Evolutionary conservation across 1,140 invertebrate species (phyloP), one percentile per base, ranked within the genome.

Genomic region (Drosophila ficusphila): DNA sequence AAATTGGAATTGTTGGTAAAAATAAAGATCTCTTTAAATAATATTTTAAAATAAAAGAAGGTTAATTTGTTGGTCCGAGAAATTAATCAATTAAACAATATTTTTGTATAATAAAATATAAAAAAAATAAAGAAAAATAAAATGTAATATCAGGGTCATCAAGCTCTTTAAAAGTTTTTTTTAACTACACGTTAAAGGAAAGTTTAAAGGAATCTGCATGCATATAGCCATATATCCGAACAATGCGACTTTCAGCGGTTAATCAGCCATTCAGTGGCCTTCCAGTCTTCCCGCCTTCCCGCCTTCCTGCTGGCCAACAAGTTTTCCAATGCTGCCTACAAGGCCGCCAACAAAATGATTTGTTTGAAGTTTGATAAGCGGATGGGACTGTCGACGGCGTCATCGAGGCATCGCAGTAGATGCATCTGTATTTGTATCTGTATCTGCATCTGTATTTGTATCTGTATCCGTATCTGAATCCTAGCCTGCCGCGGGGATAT

Each of bases 331-430:
- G 27, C 49, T 36, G 31, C 42, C 44, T 49, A 49, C 79, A 85
- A 83, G 76, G 79, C 76, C 79, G 81, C 73, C 82, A 86, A 77
- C 82, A 77, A 86, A 86, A 88, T 86, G 82, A 86, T 86, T 86
- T 86, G 81, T 81, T 86, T 88, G 77, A 62, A 81, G 81, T 86
- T 86, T 86, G 79, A 90, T 89, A 90, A 90, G 77, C 89, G 89
- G 89, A 90, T 90, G 89, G 76, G 79, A 82, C 88, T 90, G 89
- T 90, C 89, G 74, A 60, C 74, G 56, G 57, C 60, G 60, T 71
- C 77, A 71, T 71, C 78, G 74, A 58, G 52, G 54, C 54, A 64
- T 76, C 76, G 62, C 57, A 64, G 70, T 53, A 60, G 42, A 25
- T 38, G 58, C 65, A 81, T 77, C 65, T 62, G 57, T 34, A 61